Conservation (phyloP, 1,140 invertebrate genomes). For the Aphelenchoides besseyi region DNA sequence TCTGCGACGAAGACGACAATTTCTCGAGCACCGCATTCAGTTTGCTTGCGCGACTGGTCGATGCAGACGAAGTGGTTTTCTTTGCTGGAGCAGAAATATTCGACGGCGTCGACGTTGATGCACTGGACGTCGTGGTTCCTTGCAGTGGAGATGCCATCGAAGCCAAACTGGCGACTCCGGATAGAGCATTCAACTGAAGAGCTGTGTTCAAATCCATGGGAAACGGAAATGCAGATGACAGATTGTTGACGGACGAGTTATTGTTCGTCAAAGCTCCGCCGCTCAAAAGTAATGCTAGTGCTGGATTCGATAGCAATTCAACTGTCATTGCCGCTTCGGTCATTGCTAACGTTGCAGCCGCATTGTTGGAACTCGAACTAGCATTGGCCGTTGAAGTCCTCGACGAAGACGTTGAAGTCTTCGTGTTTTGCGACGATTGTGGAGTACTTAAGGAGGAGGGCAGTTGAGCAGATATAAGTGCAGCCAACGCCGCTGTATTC, state of each 20-base stretch:
- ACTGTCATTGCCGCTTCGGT: slow-evolving; percentile 23
- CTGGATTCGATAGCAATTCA: slow-evolving; percentile 27
- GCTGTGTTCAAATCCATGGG: slow-evolving; percentile 15
- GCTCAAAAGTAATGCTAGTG: slow-evolving; percentile 14
- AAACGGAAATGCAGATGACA: not conserved
- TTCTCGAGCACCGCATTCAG: slow-evolving; percentile 44
- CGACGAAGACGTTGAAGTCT: not conserved
- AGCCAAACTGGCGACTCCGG: not conserved
- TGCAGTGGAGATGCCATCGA: slow-evolving; percentile 20
- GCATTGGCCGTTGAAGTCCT: not conserved
- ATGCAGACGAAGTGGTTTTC: slow-evolving; percentile 6
- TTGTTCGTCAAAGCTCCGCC: not conserved
- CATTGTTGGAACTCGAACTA: slow-evolving; percentile 10
- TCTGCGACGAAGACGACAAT: slow-evolving; percentile 27
- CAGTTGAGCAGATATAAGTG: not conserved
- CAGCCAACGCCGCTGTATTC: not conserved
- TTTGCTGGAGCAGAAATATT: slow-evolving; percentile 16
- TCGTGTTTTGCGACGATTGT: not conserved
- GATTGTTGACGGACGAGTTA: not conserved
- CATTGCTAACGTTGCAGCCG: not conserved
- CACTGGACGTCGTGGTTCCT: not conserved
- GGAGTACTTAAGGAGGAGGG: not conserved
- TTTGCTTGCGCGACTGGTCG: slow-evolving; percentile 23
- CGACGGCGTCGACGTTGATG: not conserved
- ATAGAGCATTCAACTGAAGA: slow-evolving; percentile 2